phyloP scores from a whole-genome alignment of 2,888 invertebrate species.

The Aproaerema taeniolella region DNA sequence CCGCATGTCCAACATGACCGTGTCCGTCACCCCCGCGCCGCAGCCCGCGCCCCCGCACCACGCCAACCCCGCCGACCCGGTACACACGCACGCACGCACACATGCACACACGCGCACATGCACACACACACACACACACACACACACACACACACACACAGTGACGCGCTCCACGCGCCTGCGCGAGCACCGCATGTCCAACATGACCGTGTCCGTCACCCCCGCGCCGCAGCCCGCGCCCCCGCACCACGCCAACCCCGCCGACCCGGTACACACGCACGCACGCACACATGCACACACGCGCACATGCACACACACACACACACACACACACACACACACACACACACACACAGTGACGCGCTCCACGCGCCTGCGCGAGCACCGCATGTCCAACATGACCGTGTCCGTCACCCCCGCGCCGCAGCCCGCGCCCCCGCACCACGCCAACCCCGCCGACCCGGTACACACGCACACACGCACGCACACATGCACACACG shows the following conservation, averaged over 20 bases:
- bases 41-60: conserved; percentile 23
- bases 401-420: conserved; percentile 72
- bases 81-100: too few relatives aligned
- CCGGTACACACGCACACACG: too few relatives aligned
- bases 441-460: conserved; percentile 46
- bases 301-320: too few relatives aligned
- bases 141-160: too few relatives aligned
- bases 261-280: conserved; percentile 50
- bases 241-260: conserved; percentile 36
- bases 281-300: too few relatives aligned
- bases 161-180: conserved; percentile 57
- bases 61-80: conserved; percentile 50
- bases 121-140: too few relatives aligned
- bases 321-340: too few relatives aligned
- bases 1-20: conserved; percentile 73
- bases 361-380: conserved; percentile 59
- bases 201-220: conserved; percentile 73
- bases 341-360: too few relatives aligned
- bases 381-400: conserved; percentile 74
- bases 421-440: conserved; percentile 28
- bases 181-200: conserved; percentile 70
- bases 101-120: too few relatives aligned
- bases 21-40: conserved; percentile 68
- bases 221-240: conserved; percentile 46
- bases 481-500: too few relatives aligned